Conservation (phyloP, 2,797 vertebrate genomes). For the Somateria mollissima region DNA sequence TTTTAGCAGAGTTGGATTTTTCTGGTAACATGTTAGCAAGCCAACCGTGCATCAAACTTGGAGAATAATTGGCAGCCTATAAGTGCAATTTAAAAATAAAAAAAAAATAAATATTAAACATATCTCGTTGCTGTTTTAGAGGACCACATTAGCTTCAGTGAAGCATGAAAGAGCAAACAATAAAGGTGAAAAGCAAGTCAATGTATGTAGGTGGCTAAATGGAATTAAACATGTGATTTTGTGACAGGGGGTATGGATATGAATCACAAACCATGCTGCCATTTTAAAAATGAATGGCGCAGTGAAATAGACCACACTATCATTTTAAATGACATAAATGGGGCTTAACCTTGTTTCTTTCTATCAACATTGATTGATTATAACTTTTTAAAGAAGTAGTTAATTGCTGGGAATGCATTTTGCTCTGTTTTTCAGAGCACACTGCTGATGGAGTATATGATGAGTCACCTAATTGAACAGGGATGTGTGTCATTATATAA, state of each 20-base stretch:
- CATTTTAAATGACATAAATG: constrained; percentile 37
- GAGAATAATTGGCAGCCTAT: not conserved
- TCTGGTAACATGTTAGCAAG: not conserved
- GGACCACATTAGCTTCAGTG: not conserved
- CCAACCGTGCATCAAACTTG: not conserved
- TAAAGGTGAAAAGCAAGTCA: constrained; percentile 42
- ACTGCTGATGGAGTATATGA: constrained; percentile 32
- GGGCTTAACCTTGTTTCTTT: constrained; percentile 55
- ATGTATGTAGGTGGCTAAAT: constrained; percentile 50
- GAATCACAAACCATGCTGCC: constrained; percentile 58
- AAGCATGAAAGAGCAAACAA: constrained; percentile 39
- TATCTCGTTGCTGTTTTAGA: not conserved
- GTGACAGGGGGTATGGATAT: constrained; percentile 33
- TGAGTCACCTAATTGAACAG: constrained; percentile 75
- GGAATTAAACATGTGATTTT: constrained; percentile 52
- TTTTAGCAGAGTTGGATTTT: not conserved
- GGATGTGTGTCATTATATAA: constrained; percentile 70
- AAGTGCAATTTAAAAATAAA: not conserved
- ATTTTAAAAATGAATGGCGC: constrained; percentile 17
- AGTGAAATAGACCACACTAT: constrained; percentile 43
- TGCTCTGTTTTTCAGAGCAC: constrained; percentile 43
- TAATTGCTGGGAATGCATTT: constrained; percentile 61
- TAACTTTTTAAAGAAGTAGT: constrained; percentile 45
- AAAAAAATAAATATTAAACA: not conserved
- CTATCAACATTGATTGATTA: constrained; percentile 37